Conservation (phyloP, 2,888 invertebrate genomes). For the Caenorhabditis plicata region DNA sequence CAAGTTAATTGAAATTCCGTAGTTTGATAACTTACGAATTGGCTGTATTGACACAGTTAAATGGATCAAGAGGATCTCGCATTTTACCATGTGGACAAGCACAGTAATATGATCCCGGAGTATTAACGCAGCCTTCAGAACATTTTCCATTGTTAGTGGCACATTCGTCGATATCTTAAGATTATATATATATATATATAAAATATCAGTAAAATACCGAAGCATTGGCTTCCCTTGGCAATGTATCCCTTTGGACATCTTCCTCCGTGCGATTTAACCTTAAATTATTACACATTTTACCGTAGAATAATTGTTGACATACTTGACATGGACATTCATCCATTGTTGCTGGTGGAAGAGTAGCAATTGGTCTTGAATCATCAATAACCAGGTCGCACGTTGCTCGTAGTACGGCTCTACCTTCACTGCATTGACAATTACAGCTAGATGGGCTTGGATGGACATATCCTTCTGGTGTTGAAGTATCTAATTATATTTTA, state of each 20-base stretch:
- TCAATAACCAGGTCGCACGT: conserved; percentile 49
- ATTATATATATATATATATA: neutral
- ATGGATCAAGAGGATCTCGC: conserved; percentile 57
- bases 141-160: conserved; percentile 58
- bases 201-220: conserved; percentile 28
- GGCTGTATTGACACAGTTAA: conserved; percentile 45
- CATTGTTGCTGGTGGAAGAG: conserved; percentile 53
- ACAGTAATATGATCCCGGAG: conserved; percentile 63
- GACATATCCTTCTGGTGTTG: conserved; percentile 40
- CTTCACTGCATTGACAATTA: conserved; percentile 54
- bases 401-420: conserved; percentile 50
- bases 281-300: no score
- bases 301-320: no score
- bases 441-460: conserved; percentile 33
- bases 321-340: conserved; percentile 55
- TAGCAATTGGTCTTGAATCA: conserved; percentile 45
- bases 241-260: conserved; percentile 50
- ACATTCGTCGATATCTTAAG: conserved; percentile 62
- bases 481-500: conserved; percentile 40
- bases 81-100: conserved; percentile 63
- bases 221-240: conserved; percentile 44
- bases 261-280: conserved; percentile 47
- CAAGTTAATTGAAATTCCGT: neutral
- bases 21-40: conserved; percentile 32
- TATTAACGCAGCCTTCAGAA: conserved; percentile 63